These are phyloP conservation scores for Cinclus mexicanus DNA, from an alignment of 2,113 vertebrate species.

Conservation along the genomic window DNA sequence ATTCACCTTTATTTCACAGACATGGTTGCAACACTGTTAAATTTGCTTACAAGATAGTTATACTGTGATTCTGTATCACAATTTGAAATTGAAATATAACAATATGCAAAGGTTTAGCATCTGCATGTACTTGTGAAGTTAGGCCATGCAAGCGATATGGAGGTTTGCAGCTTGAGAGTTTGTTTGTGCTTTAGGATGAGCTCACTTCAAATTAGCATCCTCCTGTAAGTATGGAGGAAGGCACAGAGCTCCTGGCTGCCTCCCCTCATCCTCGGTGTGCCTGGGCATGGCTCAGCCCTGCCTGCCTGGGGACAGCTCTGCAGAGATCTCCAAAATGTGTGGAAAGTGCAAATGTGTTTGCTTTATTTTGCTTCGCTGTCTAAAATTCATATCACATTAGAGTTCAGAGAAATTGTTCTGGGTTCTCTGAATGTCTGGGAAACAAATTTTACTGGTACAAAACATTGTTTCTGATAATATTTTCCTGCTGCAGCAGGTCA, in stretches of 20 bases:
- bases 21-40: neutral
- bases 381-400: neutral
- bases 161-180: neutral
- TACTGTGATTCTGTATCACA: neutral
- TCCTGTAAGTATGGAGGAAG: neutral
- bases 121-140: neutral
- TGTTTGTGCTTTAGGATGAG: neutral
- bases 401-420: neutral
- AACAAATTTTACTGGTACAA: neutral
- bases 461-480: neutral
- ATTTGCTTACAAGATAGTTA: neutral
- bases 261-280: fast-evolving
- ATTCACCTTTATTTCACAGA: neutral
- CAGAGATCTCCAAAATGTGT: neutral
- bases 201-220: neutral
- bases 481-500: neutral
- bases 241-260: neutral
- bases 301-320: neutral
- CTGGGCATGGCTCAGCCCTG: neutral
- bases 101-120: neutral
- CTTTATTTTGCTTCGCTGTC: neutral
- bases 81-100: neutral
- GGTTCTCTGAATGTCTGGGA: neutral
- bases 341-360: neutral
- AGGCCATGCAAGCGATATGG: neutral